phyloP scores from a whole-genome alignment of 2,113 vertebrate species.

The Meriones unguiculatus region DNA sequence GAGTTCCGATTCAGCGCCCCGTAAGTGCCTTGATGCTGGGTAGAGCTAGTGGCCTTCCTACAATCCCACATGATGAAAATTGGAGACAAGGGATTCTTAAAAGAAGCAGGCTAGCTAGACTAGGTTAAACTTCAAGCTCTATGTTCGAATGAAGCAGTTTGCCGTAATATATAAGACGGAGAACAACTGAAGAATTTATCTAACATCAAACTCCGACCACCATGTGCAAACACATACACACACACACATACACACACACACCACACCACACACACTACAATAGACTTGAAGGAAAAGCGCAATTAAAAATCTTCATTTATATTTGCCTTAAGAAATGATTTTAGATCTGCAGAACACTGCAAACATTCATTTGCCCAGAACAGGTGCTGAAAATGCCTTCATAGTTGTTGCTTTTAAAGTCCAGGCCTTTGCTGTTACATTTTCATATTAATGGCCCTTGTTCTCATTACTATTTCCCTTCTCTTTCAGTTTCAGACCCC shows the following conservation, averaged over 20 bases:
- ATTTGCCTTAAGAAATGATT: neutral
- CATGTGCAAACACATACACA: no score
- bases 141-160: neutral
- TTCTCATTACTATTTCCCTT: neutral
- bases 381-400: neutral
- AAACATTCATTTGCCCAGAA: neutral
- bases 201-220: neutral
- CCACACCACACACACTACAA: neutral
- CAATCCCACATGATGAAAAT: no score
- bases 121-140: neutral
- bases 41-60: neutral
- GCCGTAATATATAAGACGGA: neutral
- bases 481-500: neutral
- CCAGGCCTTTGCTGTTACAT: neutral
- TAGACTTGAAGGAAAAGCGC: neutral
- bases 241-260: neutral
- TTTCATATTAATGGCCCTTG: neutral
- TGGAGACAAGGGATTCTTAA: neutral
- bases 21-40: neutral
- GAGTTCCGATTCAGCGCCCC: neutral
- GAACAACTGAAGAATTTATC: neutral
- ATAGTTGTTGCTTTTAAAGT: neutral
- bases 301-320: neutral
- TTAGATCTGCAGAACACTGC: neutral
- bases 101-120: neutral